Evolutionary conservation across 1,140 invertebrate genomes (phyloP), one percentile per base, ranked within the genome.

Genomic region (Zaprionus nigranus): DNA sequence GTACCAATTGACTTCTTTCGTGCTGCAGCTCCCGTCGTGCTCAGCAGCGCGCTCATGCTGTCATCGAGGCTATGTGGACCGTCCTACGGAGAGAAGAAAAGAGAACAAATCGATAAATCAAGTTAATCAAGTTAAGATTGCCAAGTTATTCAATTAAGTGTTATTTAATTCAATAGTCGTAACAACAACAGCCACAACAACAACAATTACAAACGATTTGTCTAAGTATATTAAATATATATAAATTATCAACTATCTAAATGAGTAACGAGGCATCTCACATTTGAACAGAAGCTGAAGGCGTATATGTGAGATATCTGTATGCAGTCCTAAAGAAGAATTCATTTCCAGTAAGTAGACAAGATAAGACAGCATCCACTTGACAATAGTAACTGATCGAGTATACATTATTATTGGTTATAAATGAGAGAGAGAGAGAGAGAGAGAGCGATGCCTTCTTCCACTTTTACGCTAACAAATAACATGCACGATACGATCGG

Each of bases 1-100:
- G 95, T 96, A 87, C 94, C 94, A 38, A 94, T 93, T 20, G 94
- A 93, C 75, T 94, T 94, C 66, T 94, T 95, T 0, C 92, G 92
- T 4, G 93, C 92, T 13, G 76, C 78, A n/a, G 49, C 66, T 24
- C 34, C 56, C 11, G 84, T 91, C 15, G 94, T 94, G 51, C 95
- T 93, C 9, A 95, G 88, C 81, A 94, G 93, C 30, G 94, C 94
- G 78, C 94, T 94, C 75, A 95, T 93, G 86, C 95, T 95, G 60
- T 95, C 94, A 72, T 95, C 95, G 49, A 95, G 93, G 40, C 93
- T 93, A 22, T 94, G 92, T 24, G 94, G 93, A 58, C 94, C 94
- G 66, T 93, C 92, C 94, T 95, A 81, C 81, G 82, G 40, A 26
- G 62, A 54, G 57, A 77, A 69, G 76, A 87, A 72, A 58, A 54